These are phyloP conservation scores for Pelosia muscerda DNA, from an alignment of 2,888 invertebrate species.

Conservation along the genomic window DNA sequence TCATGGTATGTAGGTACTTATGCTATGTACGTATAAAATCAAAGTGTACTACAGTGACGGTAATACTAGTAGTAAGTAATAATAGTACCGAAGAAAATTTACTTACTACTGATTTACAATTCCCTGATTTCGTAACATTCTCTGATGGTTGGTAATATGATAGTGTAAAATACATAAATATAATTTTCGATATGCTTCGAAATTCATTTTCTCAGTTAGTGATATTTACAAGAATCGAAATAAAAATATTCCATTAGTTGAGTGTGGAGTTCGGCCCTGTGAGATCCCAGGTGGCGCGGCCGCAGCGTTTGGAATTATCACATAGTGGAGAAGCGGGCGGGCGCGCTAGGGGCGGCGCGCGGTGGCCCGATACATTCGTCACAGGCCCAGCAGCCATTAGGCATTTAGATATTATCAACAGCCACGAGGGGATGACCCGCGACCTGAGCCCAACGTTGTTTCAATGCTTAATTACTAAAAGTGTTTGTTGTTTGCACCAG, in stretches of 20 bases:
- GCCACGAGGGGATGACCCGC: constrained; percentile 81
- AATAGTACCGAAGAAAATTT: not conserved
- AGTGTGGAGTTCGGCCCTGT: constrained; percentile 74
- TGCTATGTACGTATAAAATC: no score
- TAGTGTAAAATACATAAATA: not conserved
- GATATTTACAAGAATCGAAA: not conserved
- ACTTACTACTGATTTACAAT: no score
- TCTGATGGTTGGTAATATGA: not conserved
- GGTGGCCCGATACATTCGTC: constrained; percentile 84
- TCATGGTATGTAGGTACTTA: no score
- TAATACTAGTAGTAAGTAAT: no score
- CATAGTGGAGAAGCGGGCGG: constrained; percentile 83
- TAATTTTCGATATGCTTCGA: not conserved
- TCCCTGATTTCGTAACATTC: not conserved
- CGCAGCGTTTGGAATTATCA: constrained; percentile 88
- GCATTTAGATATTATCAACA: constrained; percentile 87
- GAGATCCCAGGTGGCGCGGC: constrained; percentile 86
- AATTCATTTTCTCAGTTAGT: not conserved
- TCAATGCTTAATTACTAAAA: constrained; percentile 85
- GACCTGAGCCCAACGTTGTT: constrained; percentile 79
- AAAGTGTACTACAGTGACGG: no score
- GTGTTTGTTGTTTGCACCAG: constrained; percentile 76
- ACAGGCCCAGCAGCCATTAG: constrained; percentile 88
- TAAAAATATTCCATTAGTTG: constrained; percentile 18
- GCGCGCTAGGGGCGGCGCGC: constrained; percentile 51